Conservation (phyloP, 92 coral and sea anemone species). For the Phenganax marumi region DNA sequence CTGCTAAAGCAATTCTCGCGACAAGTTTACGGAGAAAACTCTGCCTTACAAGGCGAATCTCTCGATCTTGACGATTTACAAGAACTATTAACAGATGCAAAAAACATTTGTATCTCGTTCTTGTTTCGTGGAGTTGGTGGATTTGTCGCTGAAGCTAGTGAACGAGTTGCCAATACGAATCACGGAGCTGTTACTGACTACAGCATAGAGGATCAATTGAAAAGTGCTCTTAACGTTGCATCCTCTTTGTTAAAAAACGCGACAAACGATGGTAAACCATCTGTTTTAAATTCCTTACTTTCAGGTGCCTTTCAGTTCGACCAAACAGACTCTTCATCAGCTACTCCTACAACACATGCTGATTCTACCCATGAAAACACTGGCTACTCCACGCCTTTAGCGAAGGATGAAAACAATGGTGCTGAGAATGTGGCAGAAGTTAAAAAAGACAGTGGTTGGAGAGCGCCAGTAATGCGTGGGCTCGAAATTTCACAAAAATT, state of each 20-base stretch:
- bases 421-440: background rate
- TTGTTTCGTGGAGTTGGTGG: background rate
- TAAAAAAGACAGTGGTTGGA: background rate
- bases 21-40: background rate
- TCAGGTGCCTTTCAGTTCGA: background rate
- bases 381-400: background rate
- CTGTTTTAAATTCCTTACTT: constrained; percentile 8
- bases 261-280: background rate
- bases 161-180: background rate
- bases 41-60: background rate
- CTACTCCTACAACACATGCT: background rate
- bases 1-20: background rate
- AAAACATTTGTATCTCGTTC: background rate
- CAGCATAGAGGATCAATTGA: background rate
- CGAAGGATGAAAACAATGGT: background rate
- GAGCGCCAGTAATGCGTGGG: background rate
- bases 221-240: background rate
- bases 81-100: background rate
- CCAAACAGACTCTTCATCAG: background rate
- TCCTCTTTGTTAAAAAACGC: background rate
- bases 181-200: constrained; percentile 8
- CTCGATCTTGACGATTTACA: background rate
- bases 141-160: background rate
- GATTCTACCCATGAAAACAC: background rate
- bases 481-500: background rate